These are phyloP conservation scores for Poeciliopsis paucimaculata DNA, from an alignment of 2,797 vertebrate genomes.

Conservation along the genomic window DNA sequence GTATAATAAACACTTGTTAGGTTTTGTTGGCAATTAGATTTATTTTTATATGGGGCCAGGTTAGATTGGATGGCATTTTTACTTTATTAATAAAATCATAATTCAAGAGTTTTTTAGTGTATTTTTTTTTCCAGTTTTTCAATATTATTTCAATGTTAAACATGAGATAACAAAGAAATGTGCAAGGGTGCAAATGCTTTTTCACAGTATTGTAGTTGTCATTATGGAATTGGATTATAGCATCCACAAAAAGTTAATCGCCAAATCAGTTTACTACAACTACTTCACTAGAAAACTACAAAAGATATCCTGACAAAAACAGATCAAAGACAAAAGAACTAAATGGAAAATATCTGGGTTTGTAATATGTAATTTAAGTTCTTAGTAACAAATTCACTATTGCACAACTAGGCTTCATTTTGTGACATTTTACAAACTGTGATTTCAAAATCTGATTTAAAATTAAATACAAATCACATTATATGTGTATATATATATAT, in stretches of 20 bases:
- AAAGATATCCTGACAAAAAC: not conserved
- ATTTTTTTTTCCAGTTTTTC: not conserved
- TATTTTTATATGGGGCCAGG: not conserved
- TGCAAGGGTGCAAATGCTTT: not conserved
- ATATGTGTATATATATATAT: not conserved
- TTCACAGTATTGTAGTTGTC: not conserved
- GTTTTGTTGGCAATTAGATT: not conserved
- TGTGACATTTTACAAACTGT: not conserved
- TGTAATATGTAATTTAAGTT: not conserved
- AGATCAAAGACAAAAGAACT: not conserved
- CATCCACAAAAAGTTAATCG: not conserved
- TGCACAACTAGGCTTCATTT: not conserved
- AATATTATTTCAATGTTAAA: not conserved
- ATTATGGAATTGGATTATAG: not conserved
- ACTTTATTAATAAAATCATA: not conserved
- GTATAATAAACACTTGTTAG: not conserved
- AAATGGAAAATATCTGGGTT: not conserved
- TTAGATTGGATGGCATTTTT: not conserved
- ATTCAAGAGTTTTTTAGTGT: not conserved
- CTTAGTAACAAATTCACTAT: not conserved
- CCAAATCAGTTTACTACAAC: not conserved
- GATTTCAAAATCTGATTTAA: not conserved
- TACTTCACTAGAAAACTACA: not conserved
- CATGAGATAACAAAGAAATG: not conserved
- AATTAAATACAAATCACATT: conserved; percentile 14